A percentile compares a stretch with the other conserved stretches of the same genome.
phyloP scores from a whole-genome alignment of 2,888 invertebrate genomes.

The Gnatocerus cornutus region DNA sequence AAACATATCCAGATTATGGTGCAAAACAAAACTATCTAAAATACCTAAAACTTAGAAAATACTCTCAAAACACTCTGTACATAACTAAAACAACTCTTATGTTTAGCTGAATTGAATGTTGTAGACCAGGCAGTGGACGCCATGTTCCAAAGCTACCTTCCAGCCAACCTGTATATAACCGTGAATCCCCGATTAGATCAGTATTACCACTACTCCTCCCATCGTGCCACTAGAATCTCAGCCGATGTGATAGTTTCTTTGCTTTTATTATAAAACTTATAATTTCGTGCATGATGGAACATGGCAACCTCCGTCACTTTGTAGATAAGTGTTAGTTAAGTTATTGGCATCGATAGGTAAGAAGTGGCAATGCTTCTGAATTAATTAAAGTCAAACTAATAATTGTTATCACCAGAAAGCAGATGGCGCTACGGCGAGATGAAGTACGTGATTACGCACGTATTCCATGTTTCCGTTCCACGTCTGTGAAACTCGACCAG shows the following conservation, averaged over 20 bases:
- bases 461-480: conserved; percentile 33
- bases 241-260: conserved; percentile 26
- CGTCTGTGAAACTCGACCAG: conserved; percentile 64
- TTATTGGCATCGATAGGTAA: conserved; percentile 54
- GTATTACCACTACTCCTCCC: conserved; percentile 14
- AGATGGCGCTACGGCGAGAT: conserved; percentile 53
- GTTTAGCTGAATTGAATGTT: conserved; percentile 58
- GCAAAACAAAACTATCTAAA: conserved; percentile 65
- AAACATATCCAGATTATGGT: conserved; percentile 70
- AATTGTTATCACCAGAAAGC: conserved; percentile 58
- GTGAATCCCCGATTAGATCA: conserved; percentile 9
- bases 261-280: conserved; percentile 50
- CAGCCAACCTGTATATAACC: conserved; percentile 36
- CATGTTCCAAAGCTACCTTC: conserved; percentile 17
- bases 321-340: conserved; percentile 59
- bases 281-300: conserved; percentile 42
- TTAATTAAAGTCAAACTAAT: conserved; percentile 55
- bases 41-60: conserved; percentile 58
- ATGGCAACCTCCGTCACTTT: conserved; percentile 52
- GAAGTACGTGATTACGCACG: conserved; percentile 40
- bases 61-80: conserved; percentile 53
- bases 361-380: conserved; percentile 57
- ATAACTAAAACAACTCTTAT: conserved; percentile 56
- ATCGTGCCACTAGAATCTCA: conserved; percentile 36
- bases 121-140: conserved; percentile 51